Percentiles rank a stretch among this genome's conserved stretches.
Conservation (phyloP, 2,113 vertebrate genomes). For the Lampris megalopsis region DNA sequence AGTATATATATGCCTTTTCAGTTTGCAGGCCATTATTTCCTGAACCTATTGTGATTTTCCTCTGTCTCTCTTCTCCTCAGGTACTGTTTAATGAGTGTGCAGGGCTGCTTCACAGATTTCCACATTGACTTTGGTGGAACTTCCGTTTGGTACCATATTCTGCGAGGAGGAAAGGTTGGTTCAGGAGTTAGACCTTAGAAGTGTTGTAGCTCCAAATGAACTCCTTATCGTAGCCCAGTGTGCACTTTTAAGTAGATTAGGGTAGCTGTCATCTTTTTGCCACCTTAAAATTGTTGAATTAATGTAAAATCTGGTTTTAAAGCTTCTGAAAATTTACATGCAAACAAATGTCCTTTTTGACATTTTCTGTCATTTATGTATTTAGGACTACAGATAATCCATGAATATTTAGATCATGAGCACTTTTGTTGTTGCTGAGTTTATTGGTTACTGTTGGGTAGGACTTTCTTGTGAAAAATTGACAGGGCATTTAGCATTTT, state of each 20-base stretch:
- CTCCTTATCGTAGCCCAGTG: background rate
- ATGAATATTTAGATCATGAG: too few relatives aligned
- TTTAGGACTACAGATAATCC: too few relatives aligned
- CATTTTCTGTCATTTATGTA: too few relatives aligned
- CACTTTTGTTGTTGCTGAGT: too few relatives aligned
- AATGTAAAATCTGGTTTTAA: too few relatives aligned
- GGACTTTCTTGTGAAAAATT: too few relatives aligned
- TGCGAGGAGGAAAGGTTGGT: slow-evolving; percentile 95
- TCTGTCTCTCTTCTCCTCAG: slow-evolving; percentile 67
- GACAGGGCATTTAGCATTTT: too few relatives aligned
- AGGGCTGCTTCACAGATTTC: slow-evolving; percentile 99
- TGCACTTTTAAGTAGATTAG: background rate
- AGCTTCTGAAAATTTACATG: too few relatives aligned
- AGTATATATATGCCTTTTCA: background rate
- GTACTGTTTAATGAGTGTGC: slow-evolving; percentile 99
- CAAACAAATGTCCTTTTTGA: too few relatives aligned
- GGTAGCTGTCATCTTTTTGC: background rate
- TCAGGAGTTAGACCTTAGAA: background rate
- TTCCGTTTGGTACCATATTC: slow-evolving; percentile 98
- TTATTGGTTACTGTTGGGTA: too few relatives aligned
- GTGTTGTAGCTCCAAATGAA: background rate
- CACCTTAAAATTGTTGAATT: background rate
- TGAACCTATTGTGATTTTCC: background rate
- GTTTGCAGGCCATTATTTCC: background rate
- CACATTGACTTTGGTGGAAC: slow-evolving; percentile 98